Evolutionary conservation across 2,113 vertebrate species (phyloP).

Genomic region (Ailurus styani): DNA sequence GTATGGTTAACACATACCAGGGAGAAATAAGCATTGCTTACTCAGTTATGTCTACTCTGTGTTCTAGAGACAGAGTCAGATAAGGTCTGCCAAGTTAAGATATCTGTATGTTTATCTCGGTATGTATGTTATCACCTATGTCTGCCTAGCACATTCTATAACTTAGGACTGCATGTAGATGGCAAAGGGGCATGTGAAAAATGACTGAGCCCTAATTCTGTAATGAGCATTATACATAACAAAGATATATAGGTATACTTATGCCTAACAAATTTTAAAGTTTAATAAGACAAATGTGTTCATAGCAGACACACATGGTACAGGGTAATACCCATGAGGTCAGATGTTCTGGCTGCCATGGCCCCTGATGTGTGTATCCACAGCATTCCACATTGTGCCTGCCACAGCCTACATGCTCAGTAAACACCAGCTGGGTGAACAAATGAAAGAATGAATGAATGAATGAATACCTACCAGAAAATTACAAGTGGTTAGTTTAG

Average conservation of each 20-base stretch:
- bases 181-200: background rate
- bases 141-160: background rate
- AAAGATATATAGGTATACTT: background rate
- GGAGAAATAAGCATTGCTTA: background rate
- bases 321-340: background rate
- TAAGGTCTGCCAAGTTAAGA: background rate
- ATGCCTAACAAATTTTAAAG: background rate
- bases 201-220: background rate
- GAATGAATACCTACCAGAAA: background rate
- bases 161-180: background rate
- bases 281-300: background rate
- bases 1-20: background rate
- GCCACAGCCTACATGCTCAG: background rate
- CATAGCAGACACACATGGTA: background rate
- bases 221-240: background rate
- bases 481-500: background rate
- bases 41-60: background rate
- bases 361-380: background rate
- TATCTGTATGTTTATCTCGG: background rate
- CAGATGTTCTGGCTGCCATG: background rate
- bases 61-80: background rate
- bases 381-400: background rate
- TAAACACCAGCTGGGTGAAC: background rate
- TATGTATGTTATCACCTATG: too few relatives aligned
- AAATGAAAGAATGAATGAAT: background rate